Evolutionary conservation across 2,888 invertebrate species (phyloP).

Genomic region (Argyra leucocephala): DNA sequence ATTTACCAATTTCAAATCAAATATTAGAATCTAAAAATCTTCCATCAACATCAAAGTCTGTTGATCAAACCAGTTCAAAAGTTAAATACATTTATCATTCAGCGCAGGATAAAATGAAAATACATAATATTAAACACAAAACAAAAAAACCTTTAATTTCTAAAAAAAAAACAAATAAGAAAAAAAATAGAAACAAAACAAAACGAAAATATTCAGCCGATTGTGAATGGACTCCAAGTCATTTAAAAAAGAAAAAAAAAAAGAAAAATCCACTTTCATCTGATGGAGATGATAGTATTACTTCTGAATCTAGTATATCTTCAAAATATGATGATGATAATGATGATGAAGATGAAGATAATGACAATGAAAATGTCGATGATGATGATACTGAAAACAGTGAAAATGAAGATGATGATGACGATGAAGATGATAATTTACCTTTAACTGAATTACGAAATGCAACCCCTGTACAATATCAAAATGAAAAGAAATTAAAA

Average conservation of each 20-base stretch:
- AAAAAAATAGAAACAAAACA: not conserved
- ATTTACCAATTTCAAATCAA: too few relatives aligned
- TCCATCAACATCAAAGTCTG: too few relatives aligned
- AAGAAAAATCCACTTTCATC: too few relatives aligned
- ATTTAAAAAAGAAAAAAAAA: not conserved
- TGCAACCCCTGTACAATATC: not conserved
- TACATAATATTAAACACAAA: too few relatives aligned
- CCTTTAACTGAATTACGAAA: not conserved
- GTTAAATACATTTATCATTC: too few relatives aligned
- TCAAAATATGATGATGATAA: not conserved
- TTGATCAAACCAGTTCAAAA: too few relatives aligned
- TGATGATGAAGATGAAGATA: slow-evolving; percentile 4
- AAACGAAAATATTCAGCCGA: not conserved
- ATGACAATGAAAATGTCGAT: too few relatives aligned
- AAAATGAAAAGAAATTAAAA: not conserved
- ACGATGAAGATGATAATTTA: slow-evolving; percentile 2
- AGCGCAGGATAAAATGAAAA: too few relatives aligned
- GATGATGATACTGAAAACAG: not conserved
- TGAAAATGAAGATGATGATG: not conserved
- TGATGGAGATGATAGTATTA: not conserved
- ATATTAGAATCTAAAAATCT: too few relatives aligned
- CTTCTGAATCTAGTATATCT: too few relatives aligned
- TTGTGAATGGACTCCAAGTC: not conserved
- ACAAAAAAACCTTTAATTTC: too few relatives aligned
- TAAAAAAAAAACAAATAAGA: not conserved